Base-by-base conservation (phyloP, 2,888 invertebrate species). In the Agrotis ipsilon region DNA sequence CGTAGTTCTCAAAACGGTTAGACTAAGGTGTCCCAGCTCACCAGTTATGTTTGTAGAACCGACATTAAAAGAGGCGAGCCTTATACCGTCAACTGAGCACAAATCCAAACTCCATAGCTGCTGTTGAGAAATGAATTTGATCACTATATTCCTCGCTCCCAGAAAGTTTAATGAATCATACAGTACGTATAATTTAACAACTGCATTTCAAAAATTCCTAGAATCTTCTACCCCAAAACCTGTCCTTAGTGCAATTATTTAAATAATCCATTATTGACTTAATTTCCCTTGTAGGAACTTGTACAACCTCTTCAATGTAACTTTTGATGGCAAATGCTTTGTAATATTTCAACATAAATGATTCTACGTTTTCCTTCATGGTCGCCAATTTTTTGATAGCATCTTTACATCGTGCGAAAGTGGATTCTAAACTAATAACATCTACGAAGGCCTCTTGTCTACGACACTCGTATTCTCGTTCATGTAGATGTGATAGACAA, bases 251-350 rank as follows among this genome's bases (percentile, higher is more conserved):
- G 51, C 84, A 85, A 13, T 74, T 72, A 1, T 80, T 65, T 14
- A 90, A 78, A 59, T 72, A 65, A 5, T 68, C 74, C 9, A 84
- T 60, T 2, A 84, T 60, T 16, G 67, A 74, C 0, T 72, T 57
- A 1, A 92, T 21, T 27, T 60, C 73, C 3, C 68, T 74, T 52
- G 87, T 84, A 13, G 73, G 68, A n/a, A 79, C 60, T 65, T 78
- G 70, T 3, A 78, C 78, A 79, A 87, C 89, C 32, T 82, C 86
- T 45, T 80, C 63, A 4, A 91, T 65, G 62, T 92, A 93, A 79
- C 92, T 92, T 3, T 81, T 66, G 9, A 90, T 75, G n/a, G 87
- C 86, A 62, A 80, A 57, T 0, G 73, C 60, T 19, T 87, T 81
- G 24, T 90, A 91, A 81, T 90, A 92, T 43, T 65, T 60, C 0